A percentile compares a stretch with the other conserved stretches of the same genome.
These are phyloP conservation scores for Dendrolimus kikuchii DNA, from an alignment of 1,140 invertebrate species.

Conservation along the genomic window DNA sequence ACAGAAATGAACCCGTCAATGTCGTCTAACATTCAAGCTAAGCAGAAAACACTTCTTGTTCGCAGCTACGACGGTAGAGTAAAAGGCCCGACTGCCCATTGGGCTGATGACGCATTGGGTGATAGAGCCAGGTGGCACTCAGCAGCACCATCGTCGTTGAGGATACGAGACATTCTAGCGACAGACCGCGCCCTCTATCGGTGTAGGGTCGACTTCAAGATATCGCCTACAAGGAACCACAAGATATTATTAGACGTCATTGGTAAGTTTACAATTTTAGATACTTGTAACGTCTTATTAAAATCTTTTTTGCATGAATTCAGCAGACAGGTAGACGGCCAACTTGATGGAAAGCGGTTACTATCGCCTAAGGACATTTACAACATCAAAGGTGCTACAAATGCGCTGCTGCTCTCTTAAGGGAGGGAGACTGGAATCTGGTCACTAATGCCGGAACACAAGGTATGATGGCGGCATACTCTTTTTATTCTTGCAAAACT, in stretches of 20 bases:
- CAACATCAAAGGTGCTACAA: too few relatives aligned
- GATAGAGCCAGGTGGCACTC: conserved; percentile 82
- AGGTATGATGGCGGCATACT: too few relatives aligned
- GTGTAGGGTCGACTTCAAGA: conserved; percentile 86
- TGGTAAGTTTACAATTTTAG: conserved; percentile 74
- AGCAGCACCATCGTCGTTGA: conserved; percentile 80
- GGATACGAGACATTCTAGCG: conserved; percentile 81
- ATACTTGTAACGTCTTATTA: too few relatives aligned
- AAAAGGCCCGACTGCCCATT: conserved; percentile 80
- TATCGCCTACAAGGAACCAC: conserved; percentile 85
- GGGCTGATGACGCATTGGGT: conserved; percentile 87
- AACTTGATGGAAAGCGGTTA: too few relatives aligned
- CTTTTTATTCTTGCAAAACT: too few relatives aligned
- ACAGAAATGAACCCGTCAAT: too few relatives aligned
- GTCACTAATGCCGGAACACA: too few relatives aligned
- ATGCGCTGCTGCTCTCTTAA: too few relatives aligned
- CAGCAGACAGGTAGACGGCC: too few relatives aligned
- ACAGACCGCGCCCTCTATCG: conserved; percentile 83
- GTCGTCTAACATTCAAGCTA: not conserved
- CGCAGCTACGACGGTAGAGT: conserved; percentile 85
- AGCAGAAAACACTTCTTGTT: conserved; percentile 16
- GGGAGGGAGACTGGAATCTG: too few relatives aligned
- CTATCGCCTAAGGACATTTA: too few relatives aligned
- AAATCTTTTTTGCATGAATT: too few relatives aligned
- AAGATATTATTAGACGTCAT: conserved; percentile 85